These are phyloP conservation scores for Troides aeacus DNA, from an alignment of 2,888 invertebrate genomes.

Conservation along the genomic window DNA sequence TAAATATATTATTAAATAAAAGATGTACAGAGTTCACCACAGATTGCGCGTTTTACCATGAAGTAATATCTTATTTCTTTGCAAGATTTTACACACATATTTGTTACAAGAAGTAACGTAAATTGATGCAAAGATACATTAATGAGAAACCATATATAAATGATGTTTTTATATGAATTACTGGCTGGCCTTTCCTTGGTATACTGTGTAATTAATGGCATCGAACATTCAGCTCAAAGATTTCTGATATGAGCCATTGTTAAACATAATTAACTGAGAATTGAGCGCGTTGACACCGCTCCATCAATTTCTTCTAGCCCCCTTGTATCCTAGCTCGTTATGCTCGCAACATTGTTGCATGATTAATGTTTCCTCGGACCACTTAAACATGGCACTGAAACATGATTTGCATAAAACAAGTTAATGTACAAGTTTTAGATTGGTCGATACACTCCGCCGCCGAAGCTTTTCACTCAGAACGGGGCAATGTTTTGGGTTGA, in stretches of 20 bases:
- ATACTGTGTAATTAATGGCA: conserved; percentile 16
- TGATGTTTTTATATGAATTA: background rate
- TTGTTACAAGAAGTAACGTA: background rate
- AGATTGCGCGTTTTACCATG: too few relatives aligned
- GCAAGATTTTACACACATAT: too few relatives aligned
- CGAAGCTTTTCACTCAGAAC: conserved; percentile 9
- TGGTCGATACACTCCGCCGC: conserved; percentile 30
- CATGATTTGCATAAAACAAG: conserved; percentile 75
- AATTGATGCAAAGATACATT: background rate
- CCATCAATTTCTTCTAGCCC: conserved; percentile 67
- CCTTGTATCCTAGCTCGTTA: conserved; percentile 50
- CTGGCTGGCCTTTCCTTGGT: background rate
- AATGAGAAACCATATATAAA: background rate
- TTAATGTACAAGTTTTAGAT: conserved; percentile 64
- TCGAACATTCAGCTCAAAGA: conserved; percentile 28
- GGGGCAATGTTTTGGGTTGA: conserved; percentile 31
- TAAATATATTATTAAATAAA: too few relatives aligned
- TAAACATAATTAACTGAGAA: conserved; percentile 67
- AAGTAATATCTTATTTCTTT: too few relatives aligned
- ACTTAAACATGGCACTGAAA: conserved; percentile 62
- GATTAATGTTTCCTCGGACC: conserved; percentile 69
- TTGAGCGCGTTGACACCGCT: conserved; percentile 65
- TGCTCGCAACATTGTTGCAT: conserved; percentile 70
- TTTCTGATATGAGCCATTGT: conserved; percentile 33
- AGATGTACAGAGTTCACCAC: too few relatives aligned